Conservation (phyloP, 2,113 vertebrate genomes). For the Channa argus region DNA sequence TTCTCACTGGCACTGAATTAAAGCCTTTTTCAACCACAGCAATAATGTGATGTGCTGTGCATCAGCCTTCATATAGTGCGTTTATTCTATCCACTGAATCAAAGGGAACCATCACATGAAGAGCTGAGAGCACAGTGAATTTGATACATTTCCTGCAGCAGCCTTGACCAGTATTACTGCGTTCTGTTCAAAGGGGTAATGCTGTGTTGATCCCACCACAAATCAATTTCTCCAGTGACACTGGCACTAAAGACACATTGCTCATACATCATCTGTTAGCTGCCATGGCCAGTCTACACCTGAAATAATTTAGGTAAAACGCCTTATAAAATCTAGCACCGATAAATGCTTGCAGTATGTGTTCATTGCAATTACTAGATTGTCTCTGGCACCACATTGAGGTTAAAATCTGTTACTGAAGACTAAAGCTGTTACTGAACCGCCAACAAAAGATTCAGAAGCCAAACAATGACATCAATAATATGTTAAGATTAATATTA, state of each 20-base stretch:
- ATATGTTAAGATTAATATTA: too few relatives aligned
- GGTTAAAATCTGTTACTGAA: too few relatives aligned
- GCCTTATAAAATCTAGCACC: too few relatives aligned
- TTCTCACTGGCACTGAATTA: constrained; percentile 85
- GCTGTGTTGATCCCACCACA: constrained; percentile 53
- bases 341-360: too few relatives aligned
- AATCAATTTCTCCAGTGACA: constrained; percentile 57
- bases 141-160: constrained; percentile 25
- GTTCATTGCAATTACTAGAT: too few relatives aligned
- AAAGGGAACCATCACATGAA: background rate
- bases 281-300: too few relatives aligned
- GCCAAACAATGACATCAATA: too few relatives aligned
- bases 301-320: too few relatives aligned
- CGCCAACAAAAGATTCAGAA: too few relatives aligned
- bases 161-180: constrained; percentile 54
- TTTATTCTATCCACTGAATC: background rate
- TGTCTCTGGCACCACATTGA: too few relatives aligned
- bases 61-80: background rate
- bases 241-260: background rate
- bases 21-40: constrained; percentile 74
- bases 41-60: constrained; percentile 33
- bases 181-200: constrained; percentile 50
- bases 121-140: constrained; percentile 21
- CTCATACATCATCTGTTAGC: constrained; percentile 5
- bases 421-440: too few relatives aligned